Conservation (phyloP, 2,113 vertebrate genomes). For the Martes martes region DNA sequence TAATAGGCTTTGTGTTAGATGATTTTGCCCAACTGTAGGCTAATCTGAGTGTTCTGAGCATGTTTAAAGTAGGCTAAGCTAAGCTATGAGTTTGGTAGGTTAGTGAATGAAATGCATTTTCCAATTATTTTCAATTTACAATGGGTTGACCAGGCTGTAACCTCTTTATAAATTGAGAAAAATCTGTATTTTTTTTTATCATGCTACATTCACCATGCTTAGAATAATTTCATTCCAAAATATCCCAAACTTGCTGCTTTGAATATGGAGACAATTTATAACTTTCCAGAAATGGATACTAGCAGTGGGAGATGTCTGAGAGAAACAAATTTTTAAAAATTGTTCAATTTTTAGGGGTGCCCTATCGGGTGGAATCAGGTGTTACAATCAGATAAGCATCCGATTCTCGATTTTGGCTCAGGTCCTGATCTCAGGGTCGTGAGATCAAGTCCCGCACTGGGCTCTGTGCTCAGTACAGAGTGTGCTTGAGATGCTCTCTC, state of each 20-base stretch:
- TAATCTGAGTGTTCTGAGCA: neutral
- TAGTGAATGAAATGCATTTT: neutral
- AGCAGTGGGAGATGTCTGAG: neutral
- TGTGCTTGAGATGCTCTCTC: neutral
- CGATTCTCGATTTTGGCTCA: neutral
- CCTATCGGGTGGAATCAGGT: neutral
- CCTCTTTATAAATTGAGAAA: neutral
- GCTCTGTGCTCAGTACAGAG: neutral
- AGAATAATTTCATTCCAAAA: neutral
- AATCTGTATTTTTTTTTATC: neutral
- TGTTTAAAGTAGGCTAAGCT: neutral
- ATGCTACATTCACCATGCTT: neutral
- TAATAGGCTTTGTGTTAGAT: neutral
- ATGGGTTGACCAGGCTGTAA: neutral
- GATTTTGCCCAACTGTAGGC: neutral
- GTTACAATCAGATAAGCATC: neutral
- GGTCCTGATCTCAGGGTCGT: neutral
- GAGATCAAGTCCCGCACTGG: neutral
- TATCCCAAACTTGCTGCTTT: neutral
- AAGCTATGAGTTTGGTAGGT: neutral
- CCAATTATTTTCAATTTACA: neutral
- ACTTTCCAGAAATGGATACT: neutral
- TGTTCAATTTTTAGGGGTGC: neutral
- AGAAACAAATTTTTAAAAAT: neutral
- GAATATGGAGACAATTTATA: neutral